Evolutionary conservation across 1,140 invertebrate genomes (phyloP).

Genomic region (Plutomurus gul): DNA sequence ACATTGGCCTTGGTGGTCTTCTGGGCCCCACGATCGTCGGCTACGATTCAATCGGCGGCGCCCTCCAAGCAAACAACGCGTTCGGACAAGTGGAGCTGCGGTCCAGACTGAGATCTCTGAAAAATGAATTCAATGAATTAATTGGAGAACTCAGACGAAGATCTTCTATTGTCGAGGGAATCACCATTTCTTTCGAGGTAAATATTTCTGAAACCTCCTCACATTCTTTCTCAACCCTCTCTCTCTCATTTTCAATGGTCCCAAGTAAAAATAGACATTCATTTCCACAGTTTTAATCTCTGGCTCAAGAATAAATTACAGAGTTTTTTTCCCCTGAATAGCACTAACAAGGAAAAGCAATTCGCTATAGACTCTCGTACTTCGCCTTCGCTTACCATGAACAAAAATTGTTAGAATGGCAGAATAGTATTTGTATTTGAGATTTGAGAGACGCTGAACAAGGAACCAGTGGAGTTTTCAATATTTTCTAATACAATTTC

Average conservation of each 20-base stretch:
- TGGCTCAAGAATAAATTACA: no score
- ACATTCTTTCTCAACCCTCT: background rate
- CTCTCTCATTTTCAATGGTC: background rate
- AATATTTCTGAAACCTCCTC: background rate
- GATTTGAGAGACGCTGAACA: no score
- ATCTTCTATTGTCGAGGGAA: conserved; percentile 59
- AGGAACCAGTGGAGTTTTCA: no score
- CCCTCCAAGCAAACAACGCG: background rate
- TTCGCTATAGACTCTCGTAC: no score
- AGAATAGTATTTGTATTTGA: no score
- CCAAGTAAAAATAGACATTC: no score
- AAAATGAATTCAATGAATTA: conserved; percentile 62
- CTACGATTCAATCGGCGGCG: background rate
- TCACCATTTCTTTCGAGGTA: conserved; percentile 52
- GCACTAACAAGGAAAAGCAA: no score
- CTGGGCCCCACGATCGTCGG: background rate
- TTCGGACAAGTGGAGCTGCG: conserved; percentile 55
- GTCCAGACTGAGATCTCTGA: conserved; percentile 60
- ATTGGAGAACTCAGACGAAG: conserved; percentile 61
- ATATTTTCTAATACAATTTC: no score
- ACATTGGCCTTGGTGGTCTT: background rate
- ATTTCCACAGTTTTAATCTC: no score
- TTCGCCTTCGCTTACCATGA: no score
- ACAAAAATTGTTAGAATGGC: no score
- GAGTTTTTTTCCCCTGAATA: no score